Evolutionary conservation across 2,888 invertebrate genomes (phyloP).

Genomic region (Sceliomorpha sp.): DNA sequence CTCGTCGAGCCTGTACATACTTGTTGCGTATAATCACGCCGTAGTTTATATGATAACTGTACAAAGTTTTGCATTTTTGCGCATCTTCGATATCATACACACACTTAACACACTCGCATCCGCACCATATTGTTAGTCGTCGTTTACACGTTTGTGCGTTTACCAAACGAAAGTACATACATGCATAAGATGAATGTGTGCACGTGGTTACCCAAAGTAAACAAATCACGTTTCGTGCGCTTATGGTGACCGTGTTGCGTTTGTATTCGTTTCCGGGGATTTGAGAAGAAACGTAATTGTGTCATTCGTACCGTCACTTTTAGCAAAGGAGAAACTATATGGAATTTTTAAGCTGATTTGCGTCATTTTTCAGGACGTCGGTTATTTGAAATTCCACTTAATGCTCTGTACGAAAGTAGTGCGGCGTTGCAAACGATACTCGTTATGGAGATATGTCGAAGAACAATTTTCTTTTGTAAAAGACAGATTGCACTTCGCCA

Average conservation of each 20-base stretch:
- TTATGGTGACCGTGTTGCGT: conserved; percentile 27
- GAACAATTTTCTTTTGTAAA: too few relatives aligned
- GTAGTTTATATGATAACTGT: conserved; percentile 48
- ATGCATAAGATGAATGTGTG: conserved; percentile 45
- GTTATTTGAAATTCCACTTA: too few relatives aligned
- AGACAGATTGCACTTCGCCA: too few relatives aligned
- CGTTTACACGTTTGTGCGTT: conserved; percentile 43
- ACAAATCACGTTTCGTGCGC: conserved; percentile 40
- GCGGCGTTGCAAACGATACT: too few relatives aligned
- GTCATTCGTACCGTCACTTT: too few relatives aligned
- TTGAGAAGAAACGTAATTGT: too few relatives aligned
- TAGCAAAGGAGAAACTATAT: conserved; percentile 8
- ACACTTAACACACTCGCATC: conserved; percentile 28
- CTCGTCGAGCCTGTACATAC: conserved; percentile 48
- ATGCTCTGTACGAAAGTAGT: too few relatives aligned
- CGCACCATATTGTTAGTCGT: conserved; percentile 32
- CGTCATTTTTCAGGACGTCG: too few relatives aligned
- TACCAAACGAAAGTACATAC: conserved; percentile 46
- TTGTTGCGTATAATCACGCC: conserved; percentile 36
- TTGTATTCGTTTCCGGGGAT: too few relatives aligned
- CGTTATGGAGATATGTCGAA: too few relatives aligned
- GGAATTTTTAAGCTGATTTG: neutral
- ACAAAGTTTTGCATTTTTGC: conserved; percentile 49
- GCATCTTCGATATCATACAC: conserved; percentile 36
- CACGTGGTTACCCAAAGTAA: conserved; percentile 17